A percentile compares a stretch with the other conserved stretches of the same genome.
phyloP scores from a whole-genome alignment of 2,797 vertebrate genomes.

The Arnoldichthys spilopterus region DNA sequence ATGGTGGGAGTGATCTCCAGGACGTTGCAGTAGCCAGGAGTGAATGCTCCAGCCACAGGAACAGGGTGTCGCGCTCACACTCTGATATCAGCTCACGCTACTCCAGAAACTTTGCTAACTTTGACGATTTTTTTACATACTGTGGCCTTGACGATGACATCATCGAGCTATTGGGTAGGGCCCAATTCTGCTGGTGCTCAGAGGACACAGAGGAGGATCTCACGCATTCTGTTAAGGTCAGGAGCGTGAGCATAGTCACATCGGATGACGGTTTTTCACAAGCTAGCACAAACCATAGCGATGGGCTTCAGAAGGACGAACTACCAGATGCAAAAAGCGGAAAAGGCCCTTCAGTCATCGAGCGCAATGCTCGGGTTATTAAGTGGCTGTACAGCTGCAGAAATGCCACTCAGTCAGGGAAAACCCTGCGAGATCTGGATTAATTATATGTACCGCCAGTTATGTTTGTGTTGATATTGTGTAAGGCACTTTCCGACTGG shows the following conservation, averaged over 20 bases:
- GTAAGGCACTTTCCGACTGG: no score
- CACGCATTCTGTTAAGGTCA: slow-evolving; percentile 63
- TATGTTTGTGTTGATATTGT: no score
- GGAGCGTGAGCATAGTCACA: slow-evolving; percentile 84
- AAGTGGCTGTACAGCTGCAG: slow-evolving; percentile 97
- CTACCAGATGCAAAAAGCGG: slow-evolving; percentile 72
- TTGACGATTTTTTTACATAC: slow-evolving; percentile 90
- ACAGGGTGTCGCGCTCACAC: slow-evolving; percentile 85
- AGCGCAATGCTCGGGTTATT: slow-evolving; percentile 96
- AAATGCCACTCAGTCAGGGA: slow-evolving; percentile 82
- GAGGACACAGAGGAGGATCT: slow-evolving; percentile 57
- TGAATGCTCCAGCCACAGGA: neutral
- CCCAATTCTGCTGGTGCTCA: slow-evolving; percentile 84
- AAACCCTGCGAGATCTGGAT: slow-evolving; percentile 80
- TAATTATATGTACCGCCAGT: slow-evolving; percentile 43
- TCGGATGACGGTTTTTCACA: slow-evolving; percentile 86
- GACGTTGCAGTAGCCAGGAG: neutral
- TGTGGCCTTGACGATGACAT: slow-evolving; percentile 91
- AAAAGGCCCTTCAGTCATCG: slow-evolving; percentile 86
- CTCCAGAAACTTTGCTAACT: slow-evolving; percentile 87
- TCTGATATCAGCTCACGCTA: slow-evolving; percentile 93
- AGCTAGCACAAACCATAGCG: slow-evolving; percentile 76
- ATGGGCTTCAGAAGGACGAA: slow-evolving; percentile 83
- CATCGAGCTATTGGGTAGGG: slow-evolving; percentile 85
- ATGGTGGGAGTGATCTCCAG: neutral